Percentiles rank a stretch among this genome's conserved stretches.
Conservation (phyloP, 2,888 invertebrate genomes). For the Drosophila basisetae region DNA sequence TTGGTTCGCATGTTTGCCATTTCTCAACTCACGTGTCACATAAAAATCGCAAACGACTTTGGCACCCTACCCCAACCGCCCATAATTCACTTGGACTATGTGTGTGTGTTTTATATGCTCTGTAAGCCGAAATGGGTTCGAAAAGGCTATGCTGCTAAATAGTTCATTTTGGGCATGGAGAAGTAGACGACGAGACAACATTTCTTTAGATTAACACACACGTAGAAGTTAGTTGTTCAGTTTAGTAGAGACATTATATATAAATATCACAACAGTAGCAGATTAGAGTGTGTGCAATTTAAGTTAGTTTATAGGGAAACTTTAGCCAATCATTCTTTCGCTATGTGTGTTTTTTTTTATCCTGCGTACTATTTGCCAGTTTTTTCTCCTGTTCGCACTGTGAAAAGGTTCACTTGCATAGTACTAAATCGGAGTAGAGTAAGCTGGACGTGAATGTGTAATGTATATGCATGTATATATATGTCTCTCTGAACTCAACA, state of each 20-base stretch:
- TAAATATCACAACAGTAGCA: background rate
- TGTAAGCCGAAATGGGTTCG: background rate
- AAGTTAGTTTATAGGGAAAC: slow-evolving; percentile 6
- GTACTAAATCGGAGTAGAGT: slow-evolving; percentile 9
- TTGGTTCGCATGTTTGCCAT: slow-evolving; percentile 43
- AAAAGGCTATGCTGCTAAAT: background rate
- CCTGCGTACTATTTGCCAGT: slow-evolving; percentile 24
- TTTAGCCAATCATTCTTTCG: background rate
- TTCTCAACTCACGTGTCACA: slow-evolving; percentile 61
- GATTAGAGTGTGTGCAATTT: background rate
- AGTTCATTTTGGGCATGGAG: background rate
- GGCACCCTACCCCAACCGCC: background rate
- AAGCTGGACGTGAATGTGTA: slow-evolving; percentile 21
- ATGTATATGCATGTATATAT: slow-evolving; percentile 14
- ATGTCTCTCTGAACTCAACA: background rate
- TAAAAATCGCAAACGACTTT: slow-evolving; percentile 53
- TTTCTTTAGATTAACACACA: background rate
- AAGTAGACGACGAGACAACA: background rate
- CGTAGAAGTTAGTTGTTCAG: background rate
- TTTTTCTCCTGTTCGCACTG: slow-evolving; percentile 52
- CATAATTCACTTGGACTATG: slow-evolving; percentile 3
- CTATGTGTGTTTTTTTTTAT: background rate
- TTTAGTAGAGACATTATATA: background rate
- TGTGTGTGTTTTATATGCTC: slow-evolving; percentile 18
- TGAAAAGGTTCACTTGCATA: slow-evolving; percentile 33